Percentiles rank a stretch among this genome's conserved stretches.
phyloP scores from a whole-genome alignment of 2,888 invertebrate genomes.

The Homarus gammarus region DNA sequence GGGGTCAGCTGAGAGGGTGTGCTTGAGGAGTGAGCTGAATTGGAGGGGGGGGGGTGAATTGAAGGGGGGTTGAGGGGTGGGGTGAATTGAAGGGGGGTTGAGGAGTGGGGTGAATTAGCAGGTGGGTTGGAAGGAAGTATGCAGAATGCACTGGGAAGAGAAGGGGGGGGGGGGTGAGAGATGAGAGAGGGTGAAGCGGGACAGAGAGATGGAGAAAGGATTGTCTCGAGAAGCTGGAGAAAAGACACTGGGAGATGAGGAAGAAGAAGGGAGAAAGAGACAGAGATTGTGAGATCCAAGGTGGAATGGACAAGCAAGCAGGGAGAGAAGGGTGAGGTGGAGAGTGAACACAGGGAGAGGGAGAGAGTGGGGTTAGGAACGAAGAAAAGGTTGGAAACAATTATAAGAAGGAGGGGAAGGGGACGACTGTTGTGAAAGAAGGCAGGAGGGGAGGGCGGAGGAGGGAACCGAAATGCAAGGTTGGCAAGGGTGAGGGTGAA shows the following conservation, averaged over 20 bases:
- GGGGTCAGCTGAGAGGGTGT: neutral
- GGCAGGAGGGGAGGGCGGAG: slow-evolving; percentile 2
- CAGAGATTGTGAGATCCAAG: slow-evolving; percentile 4
- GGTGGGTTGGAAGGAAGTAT: neutral
- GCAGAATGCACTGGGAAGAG: neutral
- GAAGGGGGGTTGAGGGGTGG: neutral
- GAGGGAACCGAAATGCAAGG: slow-evolving; percentile 39
- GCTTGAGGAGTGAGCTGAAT: neutral
- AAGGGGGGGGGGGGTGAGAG: neutral
- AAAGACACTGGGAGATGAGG: neutral
- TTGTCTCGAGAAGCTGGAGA: neutral
- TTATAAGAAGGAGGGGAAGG: slow-evolving; percentile 14
- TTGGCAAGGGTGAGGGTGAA: slow-evolving; percentile 47
- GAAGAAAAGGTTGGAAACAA: neutral
- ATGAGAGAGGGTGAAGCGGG: neutral
- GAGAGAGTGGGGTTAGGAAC: neutral
- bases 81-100: neutral
- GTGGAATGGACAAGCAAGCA: neutral
- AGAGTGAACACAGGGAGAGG: neutral
- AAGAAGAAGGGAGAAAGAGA: slow-evolving; percentile 14
- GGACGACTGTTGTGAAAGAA: slow-evolving; percentile 11
- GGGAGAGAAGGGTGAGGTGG: neutral
- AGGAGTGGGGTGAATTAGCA: neutral
- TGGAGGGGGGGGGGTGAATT: neutral
- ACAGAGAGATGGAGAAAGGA: neutral